A percentile compares a stretch with the other conserved stretches of the same genome.
phyloP scores from a whole-genome alignment of 2,797 vertebrate genomes.

The Chaenodraco wilsoni region DNA sequence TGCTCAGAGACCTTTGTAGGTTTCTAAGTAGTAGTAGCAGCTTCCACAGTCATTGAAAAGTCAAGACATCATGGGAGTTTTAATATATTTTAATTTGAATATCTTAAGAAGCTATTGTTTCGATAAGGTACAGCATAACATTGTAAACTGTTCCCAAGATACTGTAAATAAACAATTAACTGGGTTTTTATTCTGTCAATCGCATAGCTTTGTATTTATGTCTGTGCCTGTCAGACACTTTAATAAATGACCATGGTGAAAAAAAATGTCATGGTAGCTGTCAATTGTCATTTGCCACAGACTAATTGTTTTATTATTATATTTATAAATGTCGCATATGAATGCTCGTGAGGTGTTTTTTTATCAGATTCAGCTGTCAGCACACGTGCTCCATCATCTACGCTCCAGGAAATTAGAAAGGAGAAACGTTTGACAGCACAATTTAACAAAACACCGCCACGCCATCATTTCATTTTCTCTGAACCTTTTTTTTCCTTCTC shows the following conservation, averaged over 20 bases:
- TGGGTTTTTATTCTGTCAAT: conserved; percentile 4
- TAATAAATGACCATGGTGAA: conserved; percentile 63
- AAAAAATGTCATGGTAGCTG: conserved; percentile 63
- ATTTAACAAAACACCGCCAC: conserved; percentile 82
- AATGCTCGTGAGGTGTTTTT: conserved; percentile 44
- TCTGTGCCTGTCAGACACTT: conserved; percentile 50
- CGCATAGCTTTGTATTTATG: conserved; percentile 30
- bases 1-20: conserved; percentile 45
- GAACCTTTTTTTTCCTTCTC: conserved; percentile 37
- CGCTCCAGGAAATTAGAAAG: conserved; percentile 83
- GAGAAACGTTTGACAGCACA: conserved; percentile 84
- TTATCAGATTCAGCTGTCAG: conserved; percentile 78
- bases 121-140: neutral
- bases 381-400: conserved; percentile 78
- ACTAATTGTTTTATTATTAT: conserved; percentile 80
- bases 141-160: conserved; percentile 9
- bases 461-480: conserved; percentile 80
- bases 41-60: conserved; percentile 27
- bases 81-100: conserved; percentile 26
- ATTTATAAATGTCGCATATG: conserved; percentile 68
- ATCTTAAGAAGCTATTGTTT: conserved; percentile 7
- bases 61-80: conserved; percentile 20
- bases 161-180: conserved; percentile 36
- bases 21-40: conserved; percentile 20
- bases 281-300: conserved; percentile 69